phyloP scores from a whole-genome alignment of 2,113 vertebrate genomes.

The Macroglossus sobrinus region DNA sequence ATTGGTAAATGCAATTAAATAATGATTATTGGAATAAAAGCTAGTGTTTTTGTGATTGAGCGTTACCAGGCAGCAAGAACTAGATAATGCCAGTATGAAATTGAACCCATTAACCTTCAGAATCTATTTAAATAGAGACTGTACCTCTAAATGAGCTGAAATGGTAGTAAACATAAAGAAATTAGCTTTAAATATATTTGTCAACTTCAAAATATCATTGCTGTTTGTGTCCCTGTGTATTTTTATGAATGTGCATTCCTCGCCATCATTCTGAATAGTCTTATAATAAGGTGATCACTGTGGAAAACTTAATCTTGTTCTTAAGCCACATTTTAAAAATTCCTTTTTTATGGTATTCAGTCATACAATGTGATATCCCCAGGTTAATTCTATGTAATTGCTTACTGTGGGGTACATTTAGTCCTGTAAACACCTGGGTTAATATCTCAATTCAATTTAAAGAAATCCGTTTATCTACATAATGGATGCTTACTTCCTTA shows the following conservation, averaged over 20 bases:
- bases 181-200: neutral
- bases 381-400: constrained; percentile 10
- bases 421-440: neutral
- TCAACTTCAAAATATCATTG: neutral
- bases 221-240: neutral
- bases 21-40: neutral
- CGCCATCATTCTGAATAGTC: neutral
- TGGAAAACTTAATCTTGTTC: neutral
- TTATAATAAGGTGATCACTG: neutral
- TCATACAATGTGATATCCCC: neutral
- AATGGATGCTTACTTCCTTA: neutral
- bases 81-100: neutral
- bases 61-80: neutral
- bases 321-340: neutral
- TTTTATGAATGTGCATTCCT: neutral
- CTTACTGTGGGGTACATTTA: neutral
- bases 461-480: neutral
- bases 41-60: neutral
- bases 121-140: neutral
- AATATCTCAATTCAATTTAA: neutral
- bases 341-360: neutral
- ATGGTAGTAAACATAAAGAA: neutral
- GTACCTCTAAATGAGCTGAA: neutral
- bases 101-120: neutral
- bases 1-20: constrained; percentile 1